Conservation (phyloP, 2,888 invertebrate genomes). For the Steinernema scapterisci region DNA sequence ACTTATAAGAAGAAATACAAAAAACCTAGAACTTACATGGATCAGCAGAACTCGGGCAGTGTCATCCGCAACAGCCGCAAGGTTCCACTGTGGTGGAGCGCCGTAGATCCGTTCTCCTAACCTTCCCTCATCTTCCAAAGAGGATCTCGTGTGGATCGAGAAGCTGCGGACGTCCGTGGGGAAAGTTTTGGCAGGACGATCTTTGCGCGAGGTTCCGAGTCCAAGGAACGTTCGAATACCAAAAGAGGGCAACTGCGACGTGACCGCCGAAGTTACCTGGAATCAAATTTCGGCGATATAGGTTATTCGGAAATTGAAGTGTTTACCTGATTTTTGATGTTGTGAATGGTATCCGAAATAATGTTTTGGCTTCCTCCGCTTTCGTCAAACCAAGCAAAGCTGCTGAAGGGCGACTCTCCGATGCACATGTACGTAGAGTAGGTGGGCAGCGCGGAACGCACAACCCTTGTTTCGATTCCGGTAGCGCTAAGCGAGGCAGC, state of each 20-base stretch:
- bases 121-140: constrained; percentile 38
- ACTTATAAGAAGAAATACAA: not conserved
- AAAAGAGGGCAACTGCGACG: constrained; percentile 54
- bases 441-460: constrained; percentile 47
- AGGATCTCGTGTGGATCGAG: constrained; percentile 26
- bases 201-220: constrained; percentile 46
- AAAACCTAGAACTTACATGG: constrained; percentile 73
- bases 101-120: constrained; percentile 40
- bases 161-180: constrained; percentile 38
- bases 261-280: constrained; percentile 33
- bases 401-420: constrained; percentile 47
- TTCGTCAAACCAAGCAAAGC: constrained; percentile 50
- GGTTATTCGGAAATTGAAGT: not conserved
- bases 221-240: constrained; percentile 63
- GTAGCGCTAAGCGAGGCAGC: constrained; percentile 43
- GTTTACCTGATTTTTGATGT: constrained; percentile 29
- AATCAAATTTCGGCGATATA: not conserved
- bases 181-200: constrained; percentile 44
- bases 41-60: constrained; percentile 85
- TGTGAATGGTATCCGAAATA: constrained; percentile 30
- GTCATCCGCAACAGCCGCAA: constrained; percentile 75
- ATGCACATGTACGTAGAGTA: constrained; percentile 55
- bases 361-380: not conserved
- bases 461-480: constrained; percentile 43
- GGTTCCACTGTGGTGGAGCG: constrained; percentile 46